Conservation (phyloP, 2,113 vertebrate genomes). For the Chunga burmeisteri region DNA sequence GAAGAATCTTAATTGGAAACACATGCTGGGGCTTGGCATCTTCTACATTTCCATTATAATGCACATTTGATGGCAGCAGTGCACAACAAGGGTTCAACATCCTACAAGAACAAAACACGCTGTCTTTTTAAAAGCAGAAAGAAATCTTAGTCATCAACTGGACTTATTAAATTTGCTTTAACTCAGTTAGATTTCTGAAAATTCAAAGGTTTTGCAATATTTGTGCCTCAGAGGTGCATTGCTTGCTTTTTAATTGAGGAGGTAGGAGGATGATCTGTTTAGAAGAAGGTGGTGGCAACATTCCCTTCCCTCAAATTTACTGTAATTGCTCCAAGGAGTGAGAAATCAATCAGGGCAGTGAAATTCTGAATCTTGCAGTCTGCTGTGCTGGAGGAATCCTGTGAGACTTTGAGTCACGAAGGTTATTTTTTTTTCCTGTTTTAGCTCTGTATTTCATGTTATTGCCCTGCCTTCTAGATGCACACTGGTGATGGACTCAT, state of each 20-base stretch:
- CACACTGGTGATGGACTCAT: neutral
- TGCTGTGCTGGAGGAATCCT: neutral
- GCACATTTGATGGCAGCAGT: neutral
- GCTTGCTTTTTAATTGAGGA: neutral
- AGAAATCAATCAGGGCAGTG: neutral
- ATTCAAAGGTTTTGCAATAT: neutral
- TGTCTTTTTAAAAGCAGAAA: neutral
- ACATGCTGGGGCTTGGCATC: neutral
- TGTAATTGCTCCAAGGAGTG: neutral
- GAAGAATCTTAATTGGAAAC: conserved; percentile 31
- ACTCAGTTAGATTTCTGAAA: neutral
- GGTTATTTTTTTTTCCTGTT: neutral
- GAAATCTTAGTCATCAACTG: neutral
- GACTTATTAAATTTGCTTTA: neutral
- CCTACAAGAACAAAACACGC: neutral
- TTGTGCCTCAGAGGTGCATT: neutral
- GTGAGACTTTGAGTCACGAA: neutral
- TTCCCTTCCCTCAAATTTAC: neutral
- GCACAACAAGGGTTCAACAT: neutral
- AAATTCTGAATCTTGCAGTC: neutral
- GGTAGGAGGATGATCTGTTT: neutral
- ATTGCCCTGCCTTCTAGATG: neutral
- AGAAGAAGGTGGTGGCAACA: neutral
- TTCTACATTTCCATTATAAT: neutral
- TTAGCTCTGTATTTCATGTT: neutral